Base-by-base conservation (phyloP, 1,140 invertebrate genomes). In the Phymastichus coffea region DNA sequence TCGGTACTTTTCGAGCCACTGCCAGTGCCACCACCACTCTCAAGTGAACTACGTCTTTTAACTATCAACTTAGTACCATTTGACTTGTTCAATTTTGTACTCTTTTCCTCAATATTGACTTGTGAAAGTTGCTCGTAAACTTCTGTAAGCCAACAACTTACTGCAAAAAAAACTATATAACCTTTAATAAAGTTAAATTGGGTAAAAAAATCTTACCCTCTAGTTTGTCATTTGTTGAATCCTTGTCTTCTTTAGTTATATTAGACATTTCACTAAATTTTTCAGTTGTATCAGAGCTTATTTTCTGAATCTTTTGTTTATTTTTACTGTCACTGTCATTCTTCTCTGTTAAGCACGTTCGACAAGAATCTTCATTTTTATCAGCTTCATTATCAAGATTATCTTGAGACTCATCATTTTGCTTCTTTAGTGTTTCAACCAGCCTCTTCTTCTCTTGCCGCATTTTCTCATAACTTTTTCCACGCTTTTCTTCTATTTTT, bases 1-100 rank as follows among this genome's bases (percentile, higher is more conserved):
- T 37, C 38, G 22, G 25, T 41, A 7, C n/a, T 15, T 17, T 54
- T 60, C 22, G 38, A 82, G 44, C 76, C 80, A 9, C 67, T 63
- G 22, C 70, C 71, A 14, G 72, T 67, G 28, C 79, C 70, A 30
- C 83, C 80, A 17, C 81, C 75, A 47, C 82, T 84, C 59, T 84
- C 83, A 17, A 84, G 70, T 35, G 84, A 85, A 65, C 79, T 85
- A 63, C 83, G 77, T 60, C 83, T 79, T 64, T 80, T 81, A 0
- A 53, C 23, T 38, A 64, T 59, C 30, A n/a, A n/a, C 71, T 68
- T 38, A 65, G 68, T 52, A 75, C 70, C 14, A 75, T 71, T 73
- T 75, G 78, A 65, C 63, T 76, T n/a, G 77, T 74, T 53, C 25
- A 6, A 17, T 53, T 6, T 33, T 10, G n/a, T n/a, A n/a, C 15